Percentiles rank a stretch among this genome's conserved stretches.
Evolutionary conservation across 2,888 invertebrate genomes (phyloP).

Genomic region (Drosophila prolongata): DNA sequence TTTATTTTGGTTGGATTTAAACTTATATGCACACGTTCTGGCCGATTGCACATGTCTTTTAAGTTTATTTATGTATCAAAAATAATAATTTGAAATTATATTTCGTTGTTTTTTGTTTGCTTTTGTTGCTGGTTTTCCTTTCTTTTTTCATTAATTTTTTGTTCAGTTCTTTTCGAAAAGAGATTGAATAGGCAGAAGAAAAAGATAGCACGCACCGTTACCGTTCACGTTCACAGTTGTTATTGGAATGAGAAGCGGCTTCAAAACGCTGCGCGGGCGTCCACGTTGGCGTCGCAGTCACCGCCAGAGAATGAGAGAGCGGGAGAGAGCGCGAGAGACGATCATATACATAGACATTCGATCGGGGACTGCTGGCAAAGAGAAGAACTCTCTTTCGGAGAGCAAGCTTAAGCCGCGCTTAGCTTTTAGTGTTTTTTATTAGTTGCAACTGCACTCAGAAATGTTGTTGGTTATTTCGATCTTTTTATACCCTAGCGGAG

Average conservation of each 20-base stretch:
- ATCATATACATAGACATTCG: neutral
- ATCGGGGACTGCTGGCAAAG: constrained; percentile 5
- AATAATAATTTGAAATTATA: constrained; percentile 23
- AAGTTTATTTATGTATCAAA: constrained; percentile 5
- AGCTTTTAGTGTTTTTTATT: constrained; percentile 12
- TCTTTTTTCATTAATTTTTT: constrained; percentile 2
- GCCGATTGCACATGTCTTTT: constrained; percentile 55
- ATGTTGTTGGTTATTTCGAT: neutral
- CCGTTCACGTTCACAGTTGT: constrained; percentile 78
- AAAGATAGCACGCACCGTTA: constrained; percentile 63
- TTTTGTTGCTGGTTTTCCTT: constrained; percentile 14
- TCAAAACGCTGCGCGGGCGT: constrained; percentile 11
- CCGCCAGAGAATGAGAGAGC: neutral
- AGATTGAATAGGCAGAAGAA: neutral
- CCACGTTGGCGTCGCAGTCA: neutral
- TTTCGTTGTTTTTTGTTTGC: constrained; percentile 5
- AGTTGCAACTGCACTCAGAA: constrained; percentile 1
- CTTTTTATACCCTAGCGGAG: neutral
- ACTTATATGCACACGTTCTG: constrained; percentile 57
- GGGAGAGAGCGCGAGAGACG: neutral
- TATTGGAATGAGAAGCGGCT: constrained; percentile 63
- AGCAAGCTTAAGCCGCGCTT: constrained; percentile 1
- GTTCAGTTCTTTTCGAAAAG: constrained; percentile 15
- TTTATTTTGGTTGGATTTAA: constrained; percentile 15
- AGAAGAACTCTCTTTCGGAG: constrained; percentile 2